A percentile compares a stretch with the other conserved stretches of the same genome.
Conservation (phyloP, 1,140 invertebrate species). For the Lethrus apterus region DNA sequence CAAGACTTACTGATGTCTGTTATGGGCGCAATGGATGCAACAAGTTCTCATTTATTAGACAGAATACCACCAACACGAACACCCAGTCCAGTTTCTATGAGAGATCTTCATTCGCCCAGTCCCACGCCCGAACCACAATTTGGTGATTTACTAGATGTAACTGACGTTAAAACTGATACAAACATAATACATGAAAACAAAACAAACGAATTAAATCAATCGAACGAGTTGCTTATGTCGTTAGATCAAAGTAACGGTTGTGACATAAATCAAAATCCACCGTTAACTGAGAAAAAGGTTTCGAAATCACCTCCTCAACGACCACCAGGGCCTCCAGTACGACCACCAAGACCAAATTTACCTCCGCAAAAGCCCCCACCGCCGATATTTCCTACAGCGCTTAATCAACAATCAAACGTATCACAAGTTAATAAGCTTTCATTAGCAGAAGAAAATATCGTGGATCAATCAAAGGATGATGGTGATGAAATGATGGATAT, state of each 20-base stretch:
- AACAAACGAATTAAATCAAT: conserved; percentile 7
- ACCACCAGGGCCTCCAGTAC: conserved; percentile 21
- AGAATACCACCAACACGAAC: conserved; percentile 73
- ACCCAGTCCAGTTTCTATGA: conserved; percentile 72
- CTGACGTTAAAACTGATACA: conserved; percentile 28
- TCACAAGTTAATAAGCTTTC: too few species aligned
- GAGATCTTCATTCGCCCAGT: conserved; percentile 71
- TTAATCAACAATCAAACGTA: conserved; percentile 4
- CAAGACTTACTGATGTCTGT: conserved; percentile 79
- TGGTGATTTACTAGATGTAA: conserved; percentile 58
- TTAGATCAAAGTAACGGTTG: conserved; percentile 20
- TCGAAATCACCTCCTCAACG: conserved; percentile 29
- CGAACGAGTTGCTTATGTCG: conserved; percentile 23
- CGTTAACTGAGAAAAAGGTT: conserved; percentile 11
- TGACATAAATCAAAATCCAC: conserved; percentile 44
- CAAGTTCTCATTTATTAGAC: conserved; percentile 73
- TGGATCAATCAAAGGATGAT: conserved; percentile 20
- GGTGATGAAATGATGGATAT: conserved; percentile 25
- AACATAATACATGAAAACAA: conserved; percentile 3
- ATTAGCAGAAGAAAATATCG: too few species aligned
- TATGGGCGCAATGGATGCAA: conserved; percentile 81
- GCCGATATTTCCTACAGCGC: conserved; percentile 39
- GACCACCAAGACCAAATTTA: conserved; percentile 20
- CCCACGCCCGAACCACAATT: conserved; percentile 70
- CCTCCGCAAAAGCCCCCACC: conserved; percentile 41